phyloP scores from a whole-genome alignment of 2,888 invertebrate genomes.

The Macrophya alboannulata region DNA sequence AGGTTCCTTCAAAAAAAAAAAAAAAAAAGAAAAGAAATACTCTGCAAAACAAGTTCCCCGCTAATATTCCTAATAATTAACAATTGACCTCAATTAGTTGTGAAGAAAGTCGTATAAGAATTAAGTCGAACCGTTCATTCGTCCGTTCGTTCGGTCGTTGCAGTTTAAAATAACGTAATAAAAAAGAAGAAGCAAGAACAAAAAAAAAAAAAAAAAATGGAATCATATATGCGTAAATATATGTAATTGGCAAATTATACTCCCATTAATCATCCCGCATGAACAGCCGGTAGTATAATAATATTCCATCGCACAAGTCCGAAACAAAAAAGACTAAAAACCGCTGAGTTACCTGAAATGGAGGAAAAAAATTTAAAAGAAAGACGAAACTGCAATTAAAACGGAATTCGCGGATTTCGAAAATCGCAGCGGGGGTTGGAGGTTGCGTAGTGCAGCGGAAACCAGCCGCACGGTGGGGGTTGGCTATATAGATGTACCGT shows the following conservation, averaged over 20 bases:
- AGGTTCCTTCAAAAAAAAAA: neutral
- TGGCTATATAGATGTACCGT: neutral
- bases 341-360: neutral
- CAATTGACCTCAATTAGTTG: constrained; percentile 50
- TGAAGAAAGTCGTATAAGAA: constrained; percentile 8
- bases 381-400: too few relatives aligned
- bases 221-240: neutral
- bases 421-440: neutral
- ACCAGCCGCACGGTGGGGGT: neutral
- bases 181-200: too few relatives aligned
- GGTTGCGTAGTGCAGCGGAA: constrained; percentile 24
- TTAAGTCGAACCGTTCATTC: neutral
- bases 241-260: constrained; percentile 11
- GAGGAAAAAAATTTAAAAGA: neutral
- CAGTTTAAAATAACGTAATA: neutral
- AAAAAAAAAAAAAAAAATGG: too few relatives aligned
- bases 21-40: neutral
- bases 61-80: constrained; percentile 38
- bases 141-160: neutral
- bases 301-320: neutral
- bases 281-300: neutral
- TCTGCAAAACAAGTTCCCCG: constrained; percentile 16
- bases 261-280: neutral
- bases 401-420: neutral
- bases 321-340: neutral